Conservation (phyloP, 2,113 vertebrate genomes). For the Cynoglossus semilaevis region DNA sequence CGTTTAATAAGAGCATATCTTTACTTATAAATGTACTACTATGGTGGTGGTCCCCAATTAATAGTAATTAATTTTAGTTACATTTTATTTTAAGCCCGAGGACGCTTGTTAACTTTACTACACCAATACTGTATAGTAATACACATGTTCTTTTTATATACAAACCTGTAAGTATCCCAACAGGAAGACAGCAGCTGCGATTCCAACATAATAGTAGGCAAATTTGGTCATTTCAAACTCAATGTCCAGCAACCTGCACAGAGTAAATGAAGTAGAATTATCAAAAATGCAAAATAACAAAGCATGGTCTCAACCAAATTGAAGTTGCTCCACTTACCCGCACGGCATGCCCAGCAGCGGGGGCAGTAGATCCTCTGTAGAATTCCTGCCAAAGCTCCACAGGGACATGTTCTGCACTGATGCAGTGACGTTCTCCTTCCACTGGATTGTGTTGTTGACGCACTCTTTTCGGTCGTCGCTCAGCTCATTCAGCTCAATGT, state of each 20-base stretch:
- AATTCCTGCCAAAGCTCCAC: slow-evolving; percentile 20
- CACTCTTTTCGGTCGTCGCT: slow-evolving; percentile 83
- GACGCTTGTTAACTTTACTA: too few species aligned
- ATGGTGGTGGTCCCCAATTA: too few species aligned
- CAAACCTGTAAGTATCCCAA: slow-evolving; percentile 92
- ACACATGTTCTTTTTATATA: too few species aligned
- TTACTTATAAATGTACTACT: too few species aligned
- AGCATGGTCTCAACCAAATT: too few species aligned
- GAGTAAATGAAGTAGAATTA: neutral
- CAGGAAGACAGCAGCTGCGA: slow-evolving; percentile 79
- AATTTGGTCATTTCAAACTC: slow-evolving; percentile 90
- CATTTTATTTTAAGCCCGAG: too few species aligned
- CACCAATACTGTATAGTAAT: too few species aligned
- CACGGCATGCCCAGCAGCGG: slow-evolving; percentile 30
- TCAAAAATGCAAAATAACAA: too few species aligned
- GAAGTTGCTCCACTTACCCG: slow-evolving; percentile 38
- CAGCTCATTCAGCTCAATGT: slow-evolving; percentile 90
- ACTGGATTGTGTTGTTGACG: slow-evolving; percentile 88
- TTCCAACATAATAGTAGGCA: slow-evolving; percentile 86
- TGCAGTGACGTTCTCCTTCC: slow-evolving; percentile 66
- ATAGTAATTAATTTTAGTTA: too few species aligned
- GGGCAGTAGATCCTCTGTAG: slow-evolving; percentile 25
- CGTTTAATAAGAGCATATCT: too few species aligned
- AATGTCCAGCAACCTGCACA: slow-evolving; percentile 84
- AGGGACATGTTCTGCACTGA: slow-evolving; percentile 3